Evolutionary conservation across 2,113 vertebrate species (phyloP), one percentile per base, ranked within the genome.

Genomic region (Stictonetta naevosa): DNA sequence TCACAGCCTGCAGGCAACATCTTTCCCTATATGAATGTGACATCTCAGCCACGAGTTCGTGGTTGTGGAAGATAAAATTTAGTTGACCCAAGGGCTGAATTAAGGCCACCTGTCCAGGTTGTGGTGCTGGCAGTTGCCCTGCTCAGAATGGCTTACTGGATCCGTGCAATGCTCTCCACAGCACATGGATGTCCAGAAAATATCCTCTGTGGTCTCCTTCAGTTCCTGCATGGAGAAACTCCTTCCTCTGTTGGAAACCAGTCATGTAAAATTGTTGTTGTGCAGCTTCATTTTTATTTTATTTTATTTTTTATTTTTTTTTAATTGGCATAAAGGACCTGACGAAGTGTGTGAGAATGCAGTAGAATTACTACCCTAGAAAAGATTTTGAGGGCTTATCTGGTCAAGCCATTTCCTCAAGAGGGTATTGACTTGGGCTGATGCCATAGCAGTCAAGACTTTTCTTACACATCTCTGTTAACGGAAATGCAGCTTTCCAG

Each of bases 221-320:
- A 50, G 29, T 48, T 83, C 46, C 69, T 60, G 56, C n/a, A 9
- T 4, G 14, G 46, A 74, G 38, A 58, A 94, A 53, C 6, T 26
- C 11, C 15, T 63, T 22, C 15, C 5, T 42, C 10, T 82, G 48
- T 17, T 73, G 11, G 67, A 80, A 79, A 53, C 17, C 26, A 68
- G 34, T 33, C 0, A 0, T 28, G 15, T 4, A 73, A 85, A 82
- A 82, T 62, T 58, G 9, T 34, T 1, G 0, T 40, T 56, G 38
- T n/a, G 11, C 1, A 1, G 13, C 53, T 83, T 67, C 58, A 73
- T 50, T 23, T 46, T 50, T 50, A 5, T 50, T 50, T 50, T 13
- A 23, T 50, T 50, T 12, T 48, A 44, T 48, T 48, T 6, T 50
- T 50, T 50, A 22, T 50, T 50, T 50, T 60, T 40, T 79, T 68